These are phyloP conservation scores for Tauraco hartlaubi DNA, from an alignment of 2,797 vertebrate genomes.

Conservation along the genomic window DNA sequence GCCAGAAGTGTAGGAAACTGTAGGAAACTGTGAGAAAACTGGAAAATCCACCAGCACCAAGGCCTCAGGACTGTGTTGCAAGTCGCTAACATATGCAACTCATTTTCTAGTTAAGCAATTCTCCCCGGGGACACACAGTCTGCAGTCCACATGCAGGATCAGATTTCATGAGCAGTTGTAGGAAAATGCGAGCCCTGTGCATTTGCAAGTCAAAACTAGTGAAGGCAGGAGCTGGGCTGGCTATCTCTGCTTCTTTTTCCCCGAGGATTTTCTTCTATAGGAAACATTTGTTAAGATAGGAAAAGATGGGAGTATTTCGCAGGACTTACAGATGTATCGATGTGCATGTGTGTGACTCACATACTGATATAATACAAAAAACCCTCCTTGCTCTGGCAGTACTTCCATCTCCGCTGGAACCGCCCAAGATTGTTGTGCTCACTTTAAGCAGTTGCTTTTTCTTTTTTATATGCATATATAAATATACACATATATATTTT, in stretches of 20 bases:
- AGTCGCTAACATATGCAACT: constrained; percentile 81
- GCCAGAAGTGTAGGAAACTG: constrained; percentile 74
- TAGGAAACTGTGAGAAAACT: constrained; percentile 80
- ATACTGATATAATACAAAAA: not conserved
- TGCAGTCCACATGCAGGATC: constrained; percentile 80
- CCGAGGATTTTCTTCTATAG: constrained; percentile 45
- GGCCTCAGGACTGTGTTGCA: constrained; percentile 72
- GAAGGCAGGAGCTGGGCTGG: constrained; percentile 63
- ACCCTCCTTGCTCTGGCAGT: not conserved
- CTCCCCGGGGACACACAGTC: constrained; percentile 74
- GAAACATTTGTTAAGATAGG: constrained; percentile 59
- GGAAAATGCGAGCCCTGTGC: constrained; percentile 79
- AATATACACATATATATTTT: not conserved
- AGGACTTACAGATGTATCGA: rapidly evolving
- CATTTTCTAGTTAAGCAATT: constrained; percentile 84
- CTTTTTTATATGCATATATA: not conserved
- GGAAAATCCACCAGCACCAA: constrained; percentile 74
- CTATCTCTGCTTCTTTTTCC: constrained; percentile 57
- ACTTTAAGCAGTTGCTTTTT: not conserved
- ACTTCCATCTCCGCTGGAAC: not conserved
- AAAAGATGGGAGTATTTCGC: constrained; percentile 3
- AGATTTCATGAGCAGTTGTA: constrained; percentile 80
- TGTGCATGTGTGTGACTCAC: not conserved
- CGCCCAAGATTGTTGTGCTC: not conserved
- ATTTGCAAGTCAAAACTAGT: constrained; percentile 84